Evolutionary conservation across 2,113 vertebrate genomes (phyloP).

Genomic region (Crocuta crocuta): DNA sequence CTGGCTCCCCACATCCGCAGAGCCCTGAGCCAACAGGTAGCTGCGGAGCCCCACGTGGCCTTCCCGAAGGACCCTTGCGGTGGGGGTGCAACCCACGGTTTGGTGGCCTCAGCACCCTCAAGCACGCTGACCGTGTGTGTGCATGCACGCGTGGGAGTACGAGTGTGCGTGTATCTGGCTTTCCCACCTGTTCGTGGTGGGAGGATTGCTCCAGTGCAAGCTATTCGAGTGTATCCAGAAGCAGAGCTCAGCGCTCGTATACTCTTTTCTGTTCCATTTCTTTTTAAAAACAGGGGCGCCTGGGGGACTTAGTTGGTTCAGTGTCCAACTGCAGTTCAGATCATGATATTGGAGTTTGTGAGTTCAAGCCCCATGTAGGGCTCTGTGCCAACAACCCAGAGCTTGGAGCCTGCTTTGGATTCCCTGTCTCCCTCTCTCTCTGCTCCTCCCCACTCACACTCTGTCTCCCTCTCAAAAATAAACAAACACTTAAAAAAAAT

Average conservation of each 20-base stretch:
- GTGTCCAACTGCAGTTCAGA: too few relatives aligned
- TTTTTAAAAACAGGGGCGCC: background rate
- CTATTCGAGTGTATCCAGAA: slow-evolving; percentile 26
- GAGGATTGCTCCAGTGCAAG: background rate
- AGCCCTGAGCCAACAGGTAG: background rate
- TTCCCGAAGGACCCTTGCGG: background rate
- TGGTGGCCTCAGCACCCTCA: background rate
- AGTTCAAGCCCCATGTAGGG: too few relatives aligned
- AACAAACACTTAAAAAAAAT: too few relatives aligned
- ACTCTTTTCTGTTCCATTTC: background rate
- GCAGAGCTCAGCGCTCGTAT: background rate
- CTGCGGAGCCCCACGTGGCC: background rate
- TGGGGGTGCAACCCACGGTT: background rate
- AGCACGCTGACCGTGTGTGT: background rate
- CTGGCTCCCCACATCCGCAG: background rate
- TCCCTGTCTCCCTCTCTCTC: too few relatives aligned
- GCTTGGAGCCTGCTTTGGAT: too few relatives aligned
- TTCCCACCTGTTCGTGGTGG: background rate
- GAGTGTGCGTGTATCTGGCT: background rate
- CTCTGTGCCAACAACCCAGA: too few relatives aligned
- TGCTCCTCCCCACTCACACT: too few relatives aligned
- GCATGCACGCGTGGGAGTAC: background rate
- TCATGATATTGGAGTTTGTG: too few relatives aligned
- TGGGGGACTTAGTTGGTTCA: too few relatives aligned
- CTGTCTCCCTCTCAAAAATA: too few relatives aligned